These are phyloP conservation scores for Lepisosteus oculatus DNA, from an alignment of 2,113 vertebrate genomes.

Conservation along the genomic window DNA sequence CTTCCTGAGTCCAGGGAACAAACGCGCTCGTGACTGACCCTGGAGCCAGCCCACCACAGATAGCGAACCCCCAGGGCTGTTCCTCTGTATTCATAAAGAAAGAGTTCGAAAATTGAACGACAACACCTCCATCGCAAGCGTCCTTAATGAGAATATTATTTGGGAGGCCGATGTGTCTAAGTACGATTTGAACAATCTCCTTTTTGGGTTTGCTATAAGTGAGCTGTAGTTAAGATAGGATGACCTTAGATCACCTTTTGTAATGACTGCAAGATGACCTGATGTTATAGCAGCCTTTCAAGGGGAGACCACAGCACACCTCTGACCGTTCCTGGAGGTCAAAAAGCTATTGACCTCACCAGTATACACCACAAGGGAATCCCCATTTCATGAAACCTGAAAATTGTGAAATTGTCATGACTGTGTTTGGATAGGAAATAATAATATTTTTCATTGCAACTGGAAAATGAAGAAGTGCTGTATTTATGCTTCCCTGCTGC, in stretches of 20 bases:
- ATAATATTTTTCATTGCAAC: no score
- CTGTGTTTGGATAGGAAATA: no score
- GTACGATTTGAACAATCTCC: no score
- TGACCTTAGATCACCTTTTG: conserved; percentile 15
- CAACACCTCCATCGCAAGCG: no score
- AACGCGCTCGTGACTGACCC: conserved; percentile 45
- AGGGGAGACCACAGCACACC: no score
- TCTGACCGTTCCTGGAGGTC: not conserved
- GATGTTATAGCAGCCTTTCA: conserved; percentile 25
- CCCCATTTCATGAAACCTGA: no score
- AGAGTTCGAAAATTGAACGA: not conserved
- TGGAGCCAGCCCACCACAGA: conserved; percentile 24
- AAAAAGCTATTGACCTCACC: conserved; percentile 5
- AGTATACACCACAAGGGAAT: conserved; percentile 1
- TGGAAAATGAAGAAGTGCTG: no score
- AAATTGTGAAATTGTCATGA: no score
- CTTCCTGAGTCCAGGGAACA: conserved; percentile 54
- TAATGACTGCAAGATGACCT: conserved; percentile 37
- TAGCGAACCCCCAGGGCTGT: conserved; percentile 2
- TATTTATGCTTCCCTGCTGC: no score
- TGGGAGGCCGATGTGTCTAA: no score
- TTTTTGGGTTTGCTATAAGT: no score
- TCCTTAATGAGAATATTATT: no score
- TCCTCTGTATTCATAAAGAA: not conserved
- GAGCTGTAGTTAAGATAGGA: conserved; percentile 1